Evolutionary conservation across 2,797 vertebrate genomes (phyloP).

Genomic region (Uromys caudimaculatus): DNA sequence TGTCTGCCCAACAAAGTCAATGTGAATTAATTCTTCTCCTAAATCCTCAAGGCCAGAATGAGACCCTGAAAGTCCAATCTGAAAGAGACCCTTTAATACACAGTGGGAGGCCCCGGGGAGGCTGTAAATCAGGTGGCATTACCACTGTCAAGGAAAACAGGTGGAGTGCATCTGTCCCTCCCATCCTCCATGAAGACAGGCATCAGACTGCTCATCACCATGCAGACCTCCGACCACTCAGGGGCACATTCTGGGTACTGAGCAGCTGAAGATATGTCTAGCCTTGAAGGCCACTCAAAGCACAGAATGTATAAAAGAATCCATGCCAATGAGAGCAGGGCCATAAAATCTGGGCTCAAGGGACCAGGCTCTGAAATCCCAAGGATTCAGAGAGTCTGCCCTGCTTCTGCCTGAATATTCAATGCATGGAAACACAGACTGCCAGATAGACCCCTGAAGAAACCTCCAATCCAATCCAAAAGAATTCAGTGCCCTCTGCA

Average conservation of each 20-base stretch:
- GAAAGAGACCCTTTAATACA: slow-evolving; percentile 70
- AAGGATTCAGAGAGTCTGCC: not conserved
- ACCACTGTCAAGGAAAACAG: slow-evolving; percentile 77
- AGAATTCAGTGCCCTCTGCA: not conserved
- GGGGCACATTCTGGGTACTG: not conserved
- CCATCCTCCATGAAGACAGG: slow-evolving; percentile 43
- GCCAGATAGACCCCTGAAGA: not conserved
- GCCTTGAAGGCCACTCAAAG: not conserved
- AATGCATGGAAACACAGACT: not conserved
- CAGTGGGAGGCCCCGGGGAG: slow-evolving; percentile 16
- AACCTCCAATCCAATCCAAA: not conserved
- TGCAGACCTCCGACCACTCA: not conserved
- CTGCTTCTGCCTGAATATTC: not conserved
- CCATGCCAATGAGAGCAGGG: not conserved
- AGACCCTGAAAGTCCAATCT: slow-evolving; percentile 71
- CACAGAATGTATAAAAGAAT: slow-evolving; percentile 24
- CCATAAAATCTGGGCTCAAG: slow-evolving; percentile 34
- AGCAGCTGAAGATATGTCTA: not conserved
- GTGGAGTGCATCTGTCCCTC: slow-evolving; percentile 50
- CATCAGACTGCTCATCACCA: slow-evolving; percentile 74
- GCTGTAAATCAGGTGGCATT: slow-evolving; percentile 79
- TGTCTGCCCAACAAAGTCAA: slow-evolving; percentile 74
- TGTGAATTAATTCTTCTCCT: slow-evolving; percentile 84
- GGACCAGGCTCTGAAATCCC: slow-evolving; percentile 27
- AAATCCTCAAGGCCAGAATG: slow-evolving; percentile 83